A percentile compares a stretch with the other conserved stretches of the same genome.
Conservation (phyloP, 2,113 vertebrate genomes). For the Miniopterus natalensis region DNA sequence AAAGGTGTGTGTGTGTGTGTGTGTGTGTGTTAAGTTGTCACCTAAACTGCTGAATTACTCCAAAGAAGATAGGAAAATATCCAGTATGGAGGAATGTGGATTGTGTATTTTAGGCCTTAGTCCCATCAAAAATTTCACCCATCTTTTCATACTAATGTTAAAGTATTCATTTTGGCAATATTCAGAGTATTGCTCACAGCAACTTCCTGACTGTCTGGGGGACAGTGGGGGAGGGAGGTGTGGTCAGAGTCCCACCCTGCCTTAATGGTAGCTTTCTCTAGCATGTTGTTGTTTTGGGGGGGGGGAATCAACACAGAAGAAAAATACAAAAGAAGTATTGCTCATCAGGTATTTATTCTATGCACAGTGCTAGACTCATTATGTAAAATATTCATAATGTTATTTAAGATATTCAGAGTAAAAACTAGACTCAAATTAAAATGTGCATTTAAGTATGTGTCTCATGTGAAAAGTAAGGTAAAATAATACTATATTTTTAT, state of each 20-base stretch:
- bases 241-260: background rate
- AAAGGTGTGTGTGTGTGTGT: background rate
- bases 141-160: background rate
- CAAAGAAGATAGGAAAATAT: background rate
- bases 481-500: background rate
- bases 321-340: constrained; percentile 17
- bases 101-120: background rate
- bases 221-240: background rate
- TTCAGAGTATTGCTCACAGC: background rate
- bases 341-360: constrained; percentile 8
- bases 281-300: background rate
- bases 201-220: background rate
- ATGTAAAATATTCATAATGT: constrained; percentile 60
- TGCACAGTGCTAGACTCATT: background rate
- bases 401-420: constrained; percentile 51
- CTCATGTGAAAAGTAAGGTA: background rate
- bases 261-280: background rate
- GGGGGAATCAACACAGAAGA: background rate
- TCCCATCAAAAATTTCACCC: background rate
- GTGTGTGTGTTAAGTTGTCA: background rate
- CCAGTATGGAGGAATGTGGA: background rate
- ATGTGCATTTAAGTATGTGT: background rate
- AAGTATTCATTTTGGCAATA: constrained; percentile 45
- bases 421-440: constrained; percentile 37
- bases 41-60: background rate